Evolutionary conservation across 2,888 invertebrate species (phyloP), one percentile per base, ranked within the genome.

Genomic region (Platypus cylindrus): DNA sequence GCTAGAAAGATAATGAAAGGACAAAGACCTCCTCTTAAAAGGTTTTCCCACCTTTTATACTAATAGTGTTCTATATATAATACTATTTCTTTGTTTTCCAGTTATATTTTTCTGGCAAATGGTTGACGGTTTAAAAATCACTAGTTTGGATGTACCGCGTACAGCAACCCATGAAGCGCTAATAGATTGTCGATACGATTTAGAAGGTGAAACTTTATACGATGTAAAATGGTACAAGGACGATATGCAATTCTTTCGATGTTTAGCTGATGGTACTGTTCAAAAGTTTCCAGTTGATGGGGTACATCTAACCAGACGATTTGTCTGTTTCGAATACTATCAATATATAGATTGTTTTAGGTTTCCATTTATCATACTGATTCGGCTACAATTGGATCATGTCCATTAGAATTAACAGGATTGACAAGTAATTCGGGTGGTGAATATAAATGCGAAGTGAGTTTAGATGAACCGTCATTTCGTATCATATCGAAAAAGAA

Each of bases 151-250:
- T 30, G 55, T 58, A n/a, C 56, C 56, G 2, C 41, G 43, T 22
- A 45, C 38, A 15, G 55, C 56, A 2, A 40, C 46, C 8, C 47
- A 49, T 37, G 51, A 55, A 16, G 54, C 53, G 3, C 43, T 42
- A 4, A 38, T 59, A 15, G 53, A 55, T 30, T 59, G 58, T 26
- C 45, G 46, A 30, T 59, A 59, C 40, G 53, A 55, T 32, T 34
- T 59, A 22, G 36, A 40, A 40, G 45, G 41, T 25, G 45, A 47
- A 17, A 38, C 38, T 17, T 43, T 59, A 3, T 58, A 59, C 39
- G 57, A 51, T 33, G 58, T 56, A 3, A 59, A 59, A 41, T 59
- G 58, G 58, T 59, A 56, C 45, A 56, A 57, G 38, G 57, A 59
- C 41, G 51, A 44, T n/a, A 34, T 41, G 11, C 49, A 59, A 36